Conservation (phyloP, 2,113 vertebrate species). For the Thamnaconus septentrionalis region DNA sequence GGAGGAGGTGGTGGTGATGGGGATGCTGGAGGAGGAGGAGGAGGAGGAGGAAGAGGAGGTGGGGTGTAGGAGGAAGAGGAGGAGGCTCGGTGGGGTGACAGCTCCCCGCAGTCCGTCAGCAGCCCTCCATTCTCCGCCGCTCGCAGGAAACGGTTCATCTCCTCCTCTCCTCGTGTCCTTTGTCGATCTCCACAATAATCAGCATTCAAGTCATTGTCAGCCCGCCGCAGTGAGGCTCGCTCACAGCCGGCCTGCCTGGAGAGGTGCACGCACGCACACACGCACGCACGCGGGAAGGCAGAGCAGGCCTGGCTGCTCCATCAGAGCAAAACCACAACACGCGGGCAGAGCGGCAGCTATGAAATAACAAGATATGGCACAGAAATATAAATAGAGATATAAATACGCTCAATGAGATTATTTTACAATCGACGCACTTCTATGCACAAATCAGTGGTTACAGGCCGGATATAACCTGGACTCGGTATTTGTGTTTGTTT, state of each 20-base stretch:
- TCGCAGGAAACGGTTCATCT: conserved; percentile 89
- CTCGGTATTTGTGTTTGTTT: too few species aligned
- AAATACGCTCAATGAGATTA: too few species aligned
- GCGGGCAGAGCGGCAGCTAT: too few species aligned
- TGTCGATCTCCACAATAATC: conserved; percentile 93
- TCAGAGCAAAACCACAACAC: too few species aligned
- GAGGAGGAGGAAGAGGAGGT: neutral
- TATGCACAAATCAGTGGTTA: too few species aligned
- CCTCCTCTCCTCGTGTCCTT: conserved; percentile 78
- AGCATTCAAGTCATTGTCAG: conserved; percentile 89
- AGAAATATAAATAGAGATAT: too few species aligned
- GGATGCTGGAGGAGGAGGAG: neutral
- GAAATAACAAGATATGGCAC: too few species aligned
- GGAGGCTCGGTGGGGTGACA: conserved; percentile 68
- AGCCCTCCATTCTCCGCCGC: conserved; percentile 71
- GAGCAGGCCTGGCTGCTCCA: too few species aligned
- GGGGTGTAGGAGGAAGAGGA: conserved; percentile 59
- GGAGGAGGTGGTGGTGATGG: conserved; percentile 24
- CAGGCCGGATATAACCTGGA: too few species aligned
- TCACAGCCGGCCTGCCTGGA: conserved; percentile 17
- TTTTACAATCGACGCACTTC: too few species aligned
- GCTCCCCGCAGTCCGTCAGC: conserved; percentile 84
- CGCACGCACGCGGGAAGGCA: too few species aligned
- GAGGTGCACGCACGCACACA: too few species aligned
- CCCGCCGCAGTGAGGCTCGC: conserved; percentile 37